Evolutionary conservation across 2,888 invertebrate genomes (phyloP).

Genomic region (Acronicta alni): DNA sequence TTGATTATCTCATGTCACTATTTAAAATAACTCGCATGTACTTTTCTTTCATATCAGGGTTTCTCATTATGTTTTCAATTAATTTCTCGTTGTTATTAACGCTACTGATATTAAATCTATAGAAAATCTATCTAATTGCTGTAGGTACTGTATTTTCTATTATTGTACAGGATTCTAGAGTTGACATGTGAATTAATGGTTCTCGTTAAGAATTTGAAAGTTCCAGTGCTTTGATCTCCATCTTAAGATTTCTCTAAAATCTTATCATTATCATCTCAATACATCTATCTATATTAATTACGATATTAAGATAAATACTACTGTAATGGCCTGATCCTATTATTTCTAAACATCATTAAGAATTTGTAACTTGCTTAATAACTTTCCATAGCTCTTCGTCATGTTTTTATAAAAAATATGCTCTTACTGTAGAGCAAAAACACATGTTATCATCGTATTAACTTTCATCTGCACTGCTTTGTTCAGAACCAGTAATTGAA

Average conservation of each 20-base stretch:
- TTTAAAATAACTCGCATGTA: conserved; percentile 48
- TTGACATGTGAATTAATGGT: conserved; percentile 38
- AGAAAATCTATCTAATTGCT: conserved; percentile 26
- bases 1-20: conserved; percentile 54
- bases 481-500: conserved; percentile 39
- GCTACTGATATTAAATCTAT: conserved; percentile 24
- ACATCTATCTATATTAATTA: conserved; percentile 22
- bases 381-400: conserved; percentile 43
- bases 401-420: conserved; percentile 35
- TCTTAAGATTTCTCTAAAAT: conserved; percentile 27
- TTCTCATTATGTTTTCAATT: conserved; percentile 40
- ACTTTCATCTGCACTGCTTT: conserved; percentile 47
- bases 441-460: conserved; percentile 33
- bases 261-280: conserved; percentile 15
- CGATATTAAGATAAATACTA: conserved; percentile 18
- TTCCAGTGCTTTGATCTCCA: conserved; percentile 1
- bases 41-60: conserved; percentile 25
- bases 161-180: conserved; percentile 17
- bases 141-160: conserved; percentile 20
- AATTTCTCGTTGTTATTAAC: conserved; percentile 26
- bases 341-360: conserved; percentile 42
- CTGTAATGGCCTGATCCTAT: conserved; percentile 18
- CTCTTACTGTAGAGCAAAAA: conserved; percentile 48
- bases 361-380: conserved; percentile 24
- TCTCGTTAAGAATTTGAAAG: conserved; percentile 29